Conservation (phyloP, 1,140 invertebrate species). For the Paralvinella palmiformis region DNA sequence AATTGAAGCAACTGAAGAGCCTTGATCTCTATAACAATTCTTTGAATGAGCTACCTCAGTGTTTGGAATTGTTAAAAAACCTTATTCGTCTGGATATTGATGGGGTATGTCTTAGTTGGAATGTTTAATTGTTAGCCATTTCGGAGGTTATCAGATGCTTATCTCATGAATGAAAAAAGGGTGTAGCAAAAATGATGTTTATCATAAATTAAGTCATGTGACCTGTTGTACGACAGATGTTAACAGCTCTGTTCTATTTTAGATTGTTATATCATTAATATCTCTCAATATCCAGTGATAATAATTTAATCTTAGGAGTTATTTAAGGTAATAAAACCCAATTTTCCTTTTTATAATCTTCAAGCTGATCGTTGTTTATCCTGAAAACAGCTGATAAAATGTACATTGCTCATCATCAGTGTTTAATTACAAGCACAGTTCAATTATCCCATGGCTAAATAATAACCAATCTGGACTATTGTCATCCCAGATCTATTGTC, state of each 20-base stretch:
- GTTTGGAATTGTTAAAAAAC: constrained; percentile 26
- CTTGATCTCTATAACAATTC: constrained; percentile 40
- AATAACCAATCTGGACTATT: too few species aligned
- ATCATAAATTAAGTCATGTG: not conserved
- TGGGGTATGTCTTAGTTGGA: constrained; percentile 26
- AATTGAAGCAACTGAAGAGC: constrained; percentile 30
- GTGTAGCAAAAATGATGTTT: not conserved
- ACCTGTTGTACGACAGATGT: not conserved
- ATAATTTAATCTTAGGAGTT: not conserved
- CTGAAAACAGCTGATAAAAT: too few species aligned
- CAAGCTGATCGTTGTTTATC: too few species aligned
- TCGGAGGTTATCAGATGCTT: not conserved
- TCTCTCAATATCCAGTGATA: constrained; percentile 4
- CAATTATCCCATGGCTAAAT: too few species aligned
- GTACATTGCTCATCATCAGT: too few species aligned
- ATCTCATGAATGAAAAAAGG: not conserved
- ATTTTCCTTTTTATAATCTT: too few species aligned
- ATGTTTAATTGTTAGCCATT: not conserved
- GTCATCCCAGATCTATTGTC: too few species aligned
- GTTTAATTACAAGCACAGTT: too few species aligned
- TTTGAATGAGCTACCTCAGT: constrained; percentile 30
- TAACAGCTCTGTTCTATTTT: not conserved
- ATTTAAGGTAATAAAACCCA: too few species aligned
- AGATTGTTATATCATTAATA: not conserved
- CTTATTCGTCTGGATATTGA: constrained; percentile 32